Conservation (phyloP, 2,113 vertebrate genomes). For the human (Homo sapiens) region DNA sequence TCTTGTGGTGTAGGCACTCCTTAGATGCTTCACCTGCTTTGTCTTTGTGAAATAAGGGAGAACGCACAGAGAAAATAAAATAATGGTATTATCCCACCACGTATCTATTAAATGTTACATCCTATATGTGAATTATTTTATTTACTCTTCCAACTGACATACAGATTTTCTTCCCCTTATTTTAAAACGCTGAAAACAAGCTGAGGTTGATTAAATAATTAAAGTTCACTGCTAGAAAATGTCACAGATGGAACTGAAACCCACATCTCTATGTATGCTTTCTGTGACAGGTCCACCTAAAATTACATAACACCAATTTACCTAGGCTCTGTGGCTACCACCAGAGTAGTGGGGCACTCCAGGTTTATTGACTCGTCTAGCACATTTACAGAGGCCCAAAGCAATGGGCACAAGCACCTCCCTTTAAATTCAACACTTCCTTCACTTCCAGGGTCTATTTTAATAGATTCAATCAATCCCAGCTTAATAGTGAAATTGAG, state of each 20-base stretch:
- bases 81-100: not conserved
- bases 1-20: not conserved
- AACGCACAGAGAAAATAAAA: not conserved
- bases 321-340: not conserved
- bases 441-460: not conserved
- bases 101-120: not conserved
- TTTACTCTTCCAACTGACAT: not conserved
- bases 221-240: not conserved
- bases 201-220: not conserved
- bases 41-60: not conserved
- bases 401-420: not conserved
- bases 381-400: not conserved
- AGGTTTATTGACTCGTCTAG: not conserved
- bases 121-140: not conserved
- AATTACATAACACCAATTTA: not conserved
- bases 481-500: conserved; percentile 3
- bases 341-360: not conserved
- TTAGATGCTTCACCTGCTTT: not conserved
- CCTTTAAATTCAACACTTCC: not conserved
- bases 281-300: not conserved
- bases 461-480: not conserved
- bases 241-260: not conserved
- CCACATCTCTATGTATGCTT: not conserved
- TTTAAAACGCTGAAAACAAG: conserved; percentile 32
- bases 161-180: not conserved